Evolutionary conservation across 2,797 vertebrate genomes (phyloP), one percentile per base, ranked within the genome.

Genomic region (Uromys caudimaculatus): DNA sequence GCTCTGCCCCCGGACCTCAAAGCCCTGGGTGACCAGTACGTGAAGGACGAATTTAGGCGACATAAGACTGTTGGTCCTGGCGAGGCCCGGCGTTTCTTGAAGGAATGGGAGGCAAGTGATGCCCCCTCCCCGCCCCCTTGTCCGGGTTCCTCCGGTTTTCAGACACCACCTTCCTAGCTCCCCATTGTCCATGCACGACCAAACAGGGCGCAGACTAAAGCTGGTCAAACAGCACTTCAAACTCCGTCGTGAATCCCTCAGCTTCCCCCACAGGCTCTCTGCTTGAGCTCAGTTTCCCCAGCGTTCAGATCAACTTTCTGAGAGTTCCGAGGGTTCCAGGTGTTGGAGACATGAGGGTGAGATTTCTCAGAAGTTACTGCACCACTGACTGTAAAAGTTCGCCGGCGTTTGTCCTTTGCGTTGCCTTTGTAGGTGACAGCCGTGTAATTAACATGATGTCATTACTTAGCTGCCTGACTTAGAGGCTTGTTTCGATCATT

Each of bases 101-200:
- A 93, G 27, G 99, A 99, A 96, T 99, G 99, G 99, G 98, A 99
- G 99, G 99, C 99, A 99, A 99, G 98, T 98, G 89, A 21, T 69
- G 78, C 91, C 81, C 93, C 90, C 94, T 38, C 83, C 44, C 83
- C 6, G 62, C 47, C 47, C 19, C 54, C 32, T 73, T 1, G 47
- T 29, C 27, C 67, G 6, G 62, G 56, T 27, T 4, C n/a, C 13
- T 64, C 35, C 29, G 60, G 78, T 52, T 60, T 58, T 93, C 27
- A 32, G 29, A 83, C 35, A 14, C 38, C 24, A 2, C 14, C 38
- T 67, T 9, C 9, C 21, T 23, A 21, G 38, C 69, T 50, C 4
- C 12, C 47, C 27, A 1, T 7, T 32, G 16, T 9, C 54, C 47
- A 0, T 16, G 56, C 78, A 10, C 41, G 4, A 11, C 23, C 75